A percentile compares a stretch with the other conserved stretches of the same genome.
Conservation (phyloP, 2,113 vertebrate genomes). For the Cyphomyrus discorhynchus region DNA sequence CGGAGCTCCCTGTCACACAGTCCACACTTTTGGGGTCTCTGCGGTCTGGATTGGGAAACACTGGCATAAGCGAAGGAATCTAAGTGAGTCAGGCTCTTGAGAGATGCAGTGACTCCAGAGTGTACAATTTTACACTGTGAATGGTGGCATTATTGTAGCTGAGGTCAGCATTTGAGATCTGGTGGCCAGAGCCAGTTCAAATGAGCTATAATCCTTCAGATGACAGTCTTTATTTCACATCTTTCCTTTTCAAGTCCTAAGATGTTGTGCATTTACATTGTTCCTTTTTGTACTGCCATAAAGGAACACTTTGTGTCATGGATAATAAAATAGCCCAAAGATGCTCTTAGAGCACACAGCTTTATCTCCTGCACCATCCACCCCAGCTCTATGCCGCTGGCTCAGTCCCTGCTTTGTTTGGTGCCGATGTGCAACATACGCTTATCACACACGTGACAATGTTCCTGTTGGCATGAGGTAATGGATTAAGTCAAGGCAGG, state of each 20-base stretch:
- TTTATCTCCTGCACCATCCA: not conserved
- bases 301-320: not conserved
- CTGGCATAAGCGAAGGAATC: constrained; percentile 3
- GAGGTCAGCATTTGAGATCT: not conserved
- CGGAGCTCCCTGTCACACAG: not conserved
- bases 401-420: not conserved
- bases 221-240: not conserved
- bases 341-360: not conserved
- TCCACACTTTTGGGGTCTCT: not conserved
- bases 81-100: not conserved
- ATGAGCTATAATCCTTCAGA: not conserved
- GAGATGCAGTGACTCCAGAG: constrained; percentile 9
- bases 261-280: not conserved
- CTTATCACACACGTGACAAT: not conserved
- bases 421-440: not conserved
- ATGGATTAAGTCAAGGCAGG: not conserved
- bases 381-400: not conserved
- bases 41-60: not conserved
- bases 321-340: not conserved
- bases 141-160: not conserved
- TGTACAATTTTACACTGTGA: not conserved
- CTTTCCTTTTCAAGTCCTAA: not conserved
- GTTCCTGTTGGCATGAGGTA: not conserved
- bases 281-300: not conserved
- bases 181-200: not conserved